Base-by-base conservation (phyloP, 2,888 invertebrate genomes). In the Andrena fulva region DNA sequence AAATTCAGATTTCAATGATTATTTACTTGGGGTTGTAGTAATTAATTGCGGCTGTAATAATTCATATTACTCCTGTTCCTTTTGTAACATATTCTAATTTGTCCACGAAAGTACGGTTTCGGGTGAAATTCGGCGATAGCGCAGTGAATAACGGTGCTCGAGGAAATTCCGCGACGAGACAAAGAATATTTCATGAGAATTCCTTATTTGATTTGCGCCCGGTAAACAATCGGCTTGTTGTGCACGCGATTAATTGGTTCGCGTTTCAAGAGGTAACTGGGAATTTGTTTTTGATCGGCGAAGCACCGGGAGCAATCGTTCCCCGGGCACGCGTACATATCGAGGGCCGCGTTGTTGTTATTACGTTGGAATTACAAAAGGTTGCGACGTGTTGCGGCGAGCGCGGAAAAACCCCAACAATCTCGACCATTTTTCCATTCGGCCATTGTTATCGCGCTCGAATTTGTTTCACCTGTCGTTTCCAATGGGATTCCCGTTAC, bases 291-390 rank as follows among this genome's bases (percentile, higher is more conserved):
- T 16, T 42, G 42, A 64, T 29, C 64, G 56, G 1, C 12, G 56
- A 12, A 56, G 56, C 56, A 24, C 56, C 24, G 56, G 1, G 42
- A 16, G 24, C 56, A 66, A 73, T 59, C 31, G 64, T 35, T 20
- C 6, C 20, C 29, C 12, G 48, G 63, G 70, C 54, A 56, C 70
- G 50, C 67, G 68, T 35, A 31, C 60, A 24, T 27, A 52, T 75
- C 62, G 75, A n/a, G 42, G 12, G 48, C 12, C 12, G 29, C n/a
- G 33, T 59, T 56, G 71, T 71, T 64, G 71, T 59, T 64, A 71
- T 66, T 71, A 63, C 59, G 27, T 64, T 77, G 59, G 56, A 71
- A 77, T 77, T 71, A 64, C 71, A 71, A 77, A 64, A 56, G 48
- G 31, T 67, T 33, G 73, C 27, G 35, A 60, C 20, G 35, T 50